phyloP scores from a whole-genome alignment of 2,888 invertebrate genomes.

The Pollenia griseotomentosa region DNA sequence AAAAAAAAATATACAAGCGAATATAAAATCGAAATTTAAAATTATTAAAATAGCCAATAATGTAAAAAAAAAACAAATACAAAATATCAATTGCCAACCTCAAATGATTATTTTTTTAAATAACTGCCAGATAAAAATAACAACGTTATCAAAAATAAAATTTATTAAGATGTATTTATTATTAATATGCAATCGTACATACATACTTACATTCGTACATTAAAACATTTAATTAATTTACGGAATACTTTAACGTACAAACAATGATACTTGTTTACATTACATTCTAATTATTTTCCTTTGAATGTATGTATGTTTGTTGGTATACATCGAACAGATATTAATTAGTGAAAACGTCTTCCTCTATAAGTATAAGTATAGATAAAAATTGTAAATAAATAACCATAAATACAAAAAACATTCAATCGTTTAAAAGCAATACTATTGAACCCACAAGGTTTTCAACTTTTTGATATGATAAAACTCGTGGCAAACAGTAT shows the following conservation, averaged over 20 bases:
- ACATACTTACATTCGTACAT: no score
- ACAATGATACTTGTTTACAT: no score
- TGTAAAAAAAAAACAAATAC: constrained; percentile 8
- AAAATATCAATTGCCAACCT: constrained; percentile 27
- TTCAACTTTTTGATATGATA: constrained; percentile 1
- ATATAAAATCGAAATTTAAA: constrained; percentile 6
- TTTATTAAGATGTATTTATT: not conserved
- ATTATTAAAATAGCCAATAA: not conserved
- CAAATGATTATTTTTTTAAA: constrained; percentile 3
- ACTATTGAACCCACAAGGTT: not conserved
- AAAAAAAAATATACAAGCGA: constrained; percentile 2
- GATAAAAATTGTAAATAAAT: constrained; percentile 10
- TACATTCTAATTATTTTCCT: no score
- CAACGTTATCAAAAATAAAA: constrained; percentile 35
- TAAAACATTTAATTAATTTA: no score
- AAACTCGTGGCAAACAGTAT: constrained; percentile 5
- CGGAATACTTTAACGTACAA: no score
- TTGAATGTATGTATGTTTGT: constrained; percentile 23
- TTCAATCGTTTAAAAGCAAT: not conserved
- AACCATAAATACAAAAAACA: constrained; percentile 13
- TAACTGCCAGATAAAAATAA: constrained; percentile 15
- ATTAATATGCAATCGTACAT: no score
- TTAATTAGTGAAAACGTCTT: constrained; percentile 52
- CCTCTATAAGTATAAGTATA: constrained; percentile 40
- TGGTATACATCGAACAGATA: constrained; percentile 20